Evolutionary conservation across 1,140 invertebrate species (phyloP), one percentile per base, ranked within the genome.

Genomic region (Bombus consobrinus): DNA sequence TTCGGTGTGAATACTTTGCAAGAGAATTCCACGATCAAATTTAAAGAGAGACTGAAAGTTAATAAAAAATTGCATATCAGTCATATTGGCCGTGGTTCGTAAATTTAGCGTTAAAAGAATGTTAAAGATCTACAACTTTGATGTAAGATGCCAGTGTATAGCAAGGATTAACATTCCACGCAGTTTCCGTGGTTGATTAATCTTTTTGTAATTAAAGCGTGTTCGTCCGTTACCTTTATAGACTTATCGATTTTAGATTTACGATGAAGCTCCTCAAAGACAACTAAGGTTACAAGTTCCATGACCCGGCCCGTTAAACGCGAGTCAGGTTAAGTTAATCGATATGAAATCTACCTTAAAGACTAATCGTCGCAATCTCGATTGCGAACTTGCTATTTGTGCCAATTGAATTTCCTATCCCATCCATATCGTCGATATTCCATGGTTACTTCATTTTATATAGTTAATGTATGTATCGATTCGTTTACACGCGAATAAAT

Each of bases 171-270:
- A 15, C 5, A n/a, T 41, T 43, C 6, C 34, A 69, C 18, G 25
- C 1, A 68, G 18, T 12, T 53, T 71, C 9, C 15, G 22, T 37
- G 15, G n/a, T 47, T n/a, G 22, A 47, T 53, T n/a, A 25, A 47
- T 66, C 74, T 8, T 41, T 13, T 32, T 22, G 25, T 69, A 69
- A 78, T 71, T 59, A 79, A 84, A 71, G 25, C 5, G 13, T 28
- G 57, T 64, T 34, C 25, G 15, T 53, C 39, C 47, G 34, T 3
- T 39, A 3, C 37, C 32, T 77, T 83, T 53, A 53, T 83, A 68
- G 34, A 71, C 5, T 84, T 79, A 84, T 84, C 64, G 83, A 84
- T 72, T 84, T 79, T 32, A 79, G 53, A 69, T 71, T 84, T 43
- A 84, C 53, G 15, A 32, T 9, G n/a, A 71, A 71, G 47, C 53